A percentile compares a stretch with the other conserved stretches of the same genome.
These are phyloP conservation scores for Diaprepes abbreviatus DNA, from an alignment of 2,888 invertebrate genomes.

Conservation along the genomic window DNA sequence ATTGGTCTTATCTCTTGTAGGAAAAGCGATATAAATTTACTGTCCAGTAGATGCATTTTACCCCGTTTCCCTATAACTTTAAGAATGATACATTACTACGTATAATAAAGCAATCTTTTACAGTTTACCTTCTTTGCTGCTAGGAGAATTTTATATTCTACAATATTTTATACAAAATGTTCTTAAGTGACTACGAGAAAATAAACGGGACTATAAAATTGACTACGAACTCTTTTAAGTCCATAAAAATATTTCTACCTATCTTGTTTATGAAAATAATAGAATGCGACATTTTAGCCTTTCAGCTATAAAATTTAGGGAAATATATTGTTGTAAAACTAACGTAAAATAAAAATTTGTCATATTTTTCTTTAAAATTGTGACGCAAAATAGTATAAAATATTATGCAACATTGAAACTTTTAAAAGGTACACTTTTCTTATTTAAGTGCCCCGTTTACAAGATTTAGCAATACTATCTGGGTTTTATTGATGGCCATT, in stretches of 20 bases:
- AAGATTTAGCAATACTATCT: no score
- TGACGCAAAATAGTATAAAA: no score
- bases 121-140: constrained; percentile 22
- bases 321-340: no score
- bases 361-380: no score
- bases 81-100: constrained; percentile 28
- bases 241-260: constrained; percentile 19
- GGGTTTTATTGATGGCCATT: no score
- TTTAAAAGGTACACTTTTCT: no score
- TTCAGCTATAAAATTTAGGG: not conserved
- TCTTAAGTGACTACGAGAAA: constrained; percentile 28
- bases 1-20: no score
- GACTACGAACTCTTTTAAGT: constrained; percentile 20
- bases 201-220: constrained; percentile 34
- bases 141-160: constrained; percentile 37
- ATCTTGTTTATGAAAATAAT: constrained; percentile 6
- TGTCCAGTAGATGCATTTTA: no score
- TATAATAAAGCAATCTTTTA: constrained; percentile 44
- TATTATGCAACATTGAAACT: no score
- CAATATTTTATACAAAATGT: constrained; percentile 41
- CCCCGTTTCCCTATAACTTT: constrained; percentile 23
- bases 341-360: no score
- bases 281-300: not conserved
- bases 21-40: no score
- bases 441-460: no score